Evolutionary conservation across 2,888 invertebrate species (phyloP), one percentile per base, ranked within the genome.

Genomic region (Lasioglossum oenotherae): DNA sequence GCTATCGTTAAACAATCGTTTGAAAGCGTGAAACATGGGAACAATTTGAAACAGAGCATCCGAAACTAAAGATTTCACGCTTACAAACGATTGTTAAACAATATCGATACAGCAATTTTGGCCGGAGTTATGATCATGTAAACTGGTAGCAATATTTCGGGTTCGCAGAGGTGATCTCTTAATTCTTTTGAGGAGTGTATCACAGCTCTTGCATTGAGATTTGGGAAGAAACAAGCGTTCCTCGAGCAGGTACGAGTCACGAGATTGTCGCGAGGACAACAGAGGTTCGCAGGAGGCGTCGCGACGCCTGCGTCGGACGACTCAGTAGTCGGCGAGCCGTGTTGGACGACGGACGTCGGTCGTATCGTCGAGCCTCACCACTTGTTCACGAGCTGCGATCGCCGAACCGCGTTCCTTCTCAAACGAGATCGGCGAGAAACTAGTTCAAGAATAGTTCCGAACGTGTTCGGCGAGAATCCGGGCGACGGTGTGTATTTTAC

Each of bases 281-380:
- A 69, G 38, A 69, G 64, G 60, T 8, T 71, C 49, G 46, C 44
- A 53, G 35, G 49, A 53, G 84, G 86, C 88, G 90, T 82, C 88
- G 76, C 82, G 91, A 93, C 93, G 94, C 92, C 92, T 91, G 93
- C 92, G 93, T 93, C 92, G 89, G 87, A 69, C 76, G 87, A 80
- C 80, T 92, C 93, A 94, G 94, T 94, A 93, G 86, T 91, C 92
- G 92, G 91, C 92, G 92, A 92, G 89, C 91, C 94, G 94, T 91
- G 91, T 83, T 81, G 82, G 78, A 91, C 88, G 90, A 87, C 92
- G 92, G 92, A 91, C 91, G 94, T 89, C 93, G 89, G 89, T 75
- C 89, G 64, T n/a, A 82, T 69, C 93, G 89, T 86, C 85, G 92
- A 92, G 87, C 81, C 82, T 74, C 78, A 90, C 86, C 83, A 92